phyloP scores from a whole-genome alignment of 2,113 vertebrate species.

The Paramormyrops kingsleyae region DNA sequence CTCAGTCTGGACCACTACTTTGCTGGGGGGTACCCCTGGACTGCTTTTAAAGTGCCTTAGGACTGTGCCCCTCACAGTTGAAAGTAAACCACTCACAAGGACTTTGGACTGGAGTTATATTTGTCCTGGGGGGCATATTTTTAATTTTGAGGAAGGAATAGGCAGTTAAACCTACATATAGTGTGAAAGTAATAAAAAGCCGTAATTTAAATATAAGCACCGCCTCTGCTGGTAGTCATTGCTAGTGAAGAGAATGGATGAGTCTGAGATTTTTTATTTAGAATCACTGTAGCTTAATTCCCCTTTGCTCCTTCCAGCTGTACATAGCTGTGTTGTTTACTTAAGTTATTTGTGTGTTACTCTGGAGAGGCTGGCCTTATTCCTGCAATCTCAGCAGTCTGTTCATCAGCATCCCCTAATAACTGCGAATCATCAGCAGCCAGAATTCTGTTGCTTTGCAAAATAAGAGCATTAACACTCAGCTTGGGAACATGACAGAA shows the following conservation, averaged over 20 bases:
- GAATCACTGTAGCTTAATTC: background rate
- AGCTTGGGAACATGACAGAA: background rate
- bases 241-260: background rate
- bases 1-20: background rate
- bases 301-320: background rate
- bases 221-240: background rate
- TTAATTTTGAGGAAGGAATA: background rate
- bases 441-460: background rate
- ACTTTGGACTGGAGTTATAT: background rate
- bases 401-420: background rate
- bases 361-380: background rate
- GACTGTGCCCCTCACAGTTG: background rate
- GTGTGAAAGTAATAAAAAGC: background rate
- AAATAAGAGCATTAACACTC: background rate
- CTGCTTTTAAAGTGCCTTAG: background rate
- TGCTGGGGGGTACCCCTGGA: background rate
- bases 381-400: background rate
- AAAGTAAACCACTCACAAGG: background rate
- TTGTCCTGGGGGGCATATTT: background rate
- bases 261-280: background rate
- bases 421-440: background rate
- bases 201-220: background rate
- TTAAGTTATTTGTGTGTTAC: background rate
- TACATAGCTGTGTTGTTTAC: background rate
- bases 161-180: background rate